phyloP scores from a whole-genome alignment of 2,113 vertebrate species.

The Lagopus muta region DNA sequence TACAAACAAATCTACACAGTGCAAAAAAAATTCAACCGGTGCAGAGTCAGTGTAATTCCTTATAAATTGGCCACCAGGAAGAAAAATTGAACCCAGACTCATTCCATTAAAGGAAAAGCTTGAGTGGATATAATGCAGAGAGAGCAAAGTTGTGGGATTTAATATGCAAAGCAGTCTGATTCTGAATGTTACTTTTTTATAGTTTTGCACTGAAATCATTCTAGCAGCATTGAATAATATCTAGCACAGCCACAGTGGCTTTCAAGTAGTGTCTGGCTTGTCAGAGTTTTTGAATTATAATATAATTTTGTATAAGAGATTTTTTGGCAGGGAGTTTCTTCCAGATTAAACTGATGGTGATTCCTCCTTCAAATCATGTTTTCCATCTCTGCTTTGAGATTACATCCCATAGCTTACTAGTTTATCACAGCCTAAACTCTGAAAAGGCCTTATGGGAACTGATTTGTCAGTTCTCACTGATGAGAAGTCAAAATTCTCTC shows the following conservation, averaged over 20 bases:
- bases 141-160: neutral
- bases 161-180: neutral
- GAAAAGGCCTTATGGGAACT: rapidly evolving
- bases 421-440: neutral
- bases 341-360: neutral
- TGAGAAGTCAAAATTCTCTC: neutral
- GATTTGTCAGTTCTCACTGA: neutral
- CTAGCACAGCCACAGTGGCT: neutral
- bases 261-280: neutral
- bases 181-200: neutral
- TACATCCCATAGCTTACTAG: neutral
- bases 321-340: neutral
- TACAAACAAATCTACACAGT: neutral
- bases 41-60: neutral
- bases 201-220: neutral
- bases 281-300: constrained; percentile 8
- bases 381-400: neutral
- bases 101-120: neutral
- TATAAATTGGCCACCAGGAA: neutral
- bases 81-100: neutral
- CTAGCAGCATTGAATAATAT: neutral
- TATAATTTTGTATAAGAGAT: neutral
- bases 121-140: neutral
- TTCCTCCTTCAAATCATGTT: neutral
- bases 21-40: neutral